These are phyloP conservation scores for Agrypnus murinus DNA, from an alignment of 2,888 invertebrate species.

Conservation along the genomic window DNA sequence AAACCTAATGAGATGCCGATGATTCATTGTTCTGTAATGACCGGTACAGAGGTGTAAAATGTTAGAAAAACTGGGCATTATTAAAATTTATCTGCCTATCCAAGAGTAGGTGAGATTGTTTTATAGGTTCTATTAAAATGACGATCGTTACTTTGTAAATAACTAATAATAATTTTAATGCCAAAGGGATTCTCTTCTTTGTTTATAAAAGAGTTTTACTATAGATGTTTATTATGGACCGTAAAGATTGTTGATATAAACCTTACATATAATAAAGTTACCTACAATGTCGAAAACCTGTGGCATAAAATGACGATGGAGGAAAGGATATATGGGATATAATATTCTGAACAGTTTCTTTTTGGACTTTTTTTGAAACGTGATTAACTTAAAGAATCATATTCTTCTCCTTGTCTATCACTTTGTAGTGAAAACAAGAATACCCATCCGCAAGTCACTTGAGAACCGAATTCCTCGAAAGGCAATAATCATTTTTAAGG, in stretches of 20 bases:
- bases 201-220: conserved; percentile 3
- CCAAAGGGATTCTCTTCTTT: conserved; percentile 10
- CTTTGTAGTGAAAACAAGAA: no score
- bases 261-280: neutral
- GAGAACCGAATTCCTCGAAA: no score
- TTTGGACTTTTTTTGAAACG: no score
- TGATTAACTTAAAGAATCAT: no score
- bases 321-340: no score
- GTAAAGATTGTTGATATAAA: no score
- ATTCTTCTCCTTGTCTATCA: no score
- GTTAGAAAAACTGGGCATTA: conserved; percentile 41
- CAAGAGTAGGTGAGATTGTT: conserved; percentile 39
- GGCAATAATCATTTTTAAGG: no score
- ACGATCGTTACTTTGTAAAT: conserved; percentile 40
- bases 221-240: neutral
- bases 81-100: conserved; percentile 44
- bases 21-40: conserved; percentile 46
- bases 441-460: no score
- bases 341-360: no score
- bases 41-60: conserved; percentile 47
- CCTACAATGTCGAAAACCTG: neutral
- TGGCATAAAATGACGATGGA: no score
- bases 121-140: conserved; percentile 32
- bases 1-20: conserved; percentile 43
- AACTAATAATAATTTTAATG: neutral